Conservation (phyloP, 1,140 invertebrate genomes). For the Acromyrmex heyeri region DNA sequence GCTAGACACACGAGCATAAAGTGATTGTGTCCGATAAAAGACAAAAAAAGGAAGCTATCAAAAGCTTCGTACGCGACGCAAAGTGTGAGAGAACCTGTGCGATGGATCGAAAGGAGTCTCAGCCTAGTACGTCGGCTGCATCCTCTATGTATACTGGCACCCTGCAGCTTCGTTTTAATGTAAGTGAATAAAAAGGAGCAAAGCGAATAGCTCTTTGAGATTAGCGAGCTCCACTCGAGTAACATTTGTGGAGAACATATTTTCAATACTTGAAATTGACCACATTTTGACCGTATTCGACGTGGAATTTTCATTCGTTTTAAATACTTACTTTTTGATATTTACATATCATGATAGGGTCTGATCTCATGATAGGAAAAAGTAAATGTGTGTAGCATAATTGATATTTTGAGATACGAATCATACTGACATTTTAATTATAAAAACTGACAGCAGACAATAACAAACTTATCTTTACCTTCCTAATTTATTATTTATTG, state of each 20-base stretch:
- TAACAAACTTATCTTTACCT: background rate
- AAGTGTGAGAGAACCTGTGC: conserved; percentile 6
- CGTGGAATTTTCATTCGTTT: background rate
- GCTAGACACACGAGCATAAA: conserved; percentile 3
- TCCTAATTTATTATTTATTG: background rate
- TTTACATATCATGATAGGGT: background rate
- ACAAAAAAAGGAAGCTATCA: conserved; percentile 17
- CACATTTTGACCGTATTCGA: background rate
- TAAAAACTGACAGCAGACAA: background rate
- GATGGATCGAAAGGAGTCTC: conserved; percentile 70
- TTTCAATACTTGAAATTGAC: conserved; percentile 44
- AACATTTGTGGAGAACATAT: conserved; percentile 21
- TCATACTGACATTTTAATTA: background rate
- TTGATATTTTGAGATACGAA: background rate
- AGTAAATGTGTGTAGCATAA: background rate
- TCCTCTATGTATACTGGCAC: conserved; percentile 73
- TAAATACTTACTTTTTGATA: background rate
- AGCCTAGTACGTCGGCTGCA: conserved; percentile 62
- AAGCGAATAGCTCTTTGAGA: conserved; percentile 53
- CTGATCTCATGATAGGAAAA: too few relatives aligned
- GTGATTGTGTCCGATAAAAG: background rate
- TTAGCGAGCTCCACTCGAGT: conserved; percentile 23
- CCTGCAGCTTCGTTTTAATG: conserved; percentile 79
- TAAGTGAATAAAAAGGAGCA: conserved; percentile 73
- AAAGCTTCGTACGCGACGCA: conserved; percentile 13